Base-by-base conservation (phyloP, 2,888 invertebrate genomes). In the Rhorus exstirpatorius region DNA sequence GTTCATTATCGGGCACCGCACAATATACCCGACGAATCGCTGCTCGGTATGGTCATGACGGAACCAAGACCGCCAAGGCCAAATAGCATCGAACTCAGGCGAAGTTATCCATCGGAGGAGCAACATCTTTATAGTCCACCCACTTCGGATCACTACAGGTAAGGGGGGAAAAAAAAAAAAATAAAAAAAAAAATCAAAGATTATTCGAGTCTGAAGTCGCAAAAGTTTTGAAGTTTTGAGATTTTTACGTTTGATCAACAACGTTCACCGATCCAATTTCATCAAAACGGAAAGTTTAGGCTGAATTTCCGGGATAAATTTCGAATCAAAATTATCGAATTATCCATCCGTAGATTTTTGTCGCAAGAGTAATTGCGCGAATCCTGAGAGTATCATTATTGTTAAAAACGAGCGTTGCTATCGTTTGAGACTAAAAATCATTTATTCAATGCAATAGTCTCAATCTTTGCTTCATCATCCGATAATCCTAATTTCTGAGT, bases 61-160 rank as follows among this genome's bases (percentile, higher is more conserved):
- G 95, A 95, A 55, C 94, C 95, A 61, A 93, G 96, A 86, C 97
- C 97, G 0, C 96, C 96, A 3, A 94, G 98, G 86, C 98, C 98
- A 4, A 97, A 97, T 93, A 98, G 97, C 70, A 97, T 98, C 87
- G 98, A 98, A 93, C 94, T 98, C 51, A 95, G 96, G 85, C 94
- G 96, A 86, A 94, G 93, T 86, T 94, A 94, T 88, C 94, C 93
- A 49, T 89, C 94, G 0, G 91, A 93, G 74, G 93, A 92, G 44
- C 85, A 85, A 41, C 92, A 92, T 68, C 90, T 92, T 61, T 88
- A 92, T 8, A 92, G 92, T 87, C 92, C 92, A 76, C 93, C 93
- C 35, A 87, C 91, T 78, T 90, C 91, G 38, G 92, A 93, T 84
- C 92, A 91, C 81, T 93, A 93, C 82, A 91, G 92, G 92, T 92